Conservation (phyloP, 2,113 vertebrate species). For the Australoheros scitulus region DNA sequence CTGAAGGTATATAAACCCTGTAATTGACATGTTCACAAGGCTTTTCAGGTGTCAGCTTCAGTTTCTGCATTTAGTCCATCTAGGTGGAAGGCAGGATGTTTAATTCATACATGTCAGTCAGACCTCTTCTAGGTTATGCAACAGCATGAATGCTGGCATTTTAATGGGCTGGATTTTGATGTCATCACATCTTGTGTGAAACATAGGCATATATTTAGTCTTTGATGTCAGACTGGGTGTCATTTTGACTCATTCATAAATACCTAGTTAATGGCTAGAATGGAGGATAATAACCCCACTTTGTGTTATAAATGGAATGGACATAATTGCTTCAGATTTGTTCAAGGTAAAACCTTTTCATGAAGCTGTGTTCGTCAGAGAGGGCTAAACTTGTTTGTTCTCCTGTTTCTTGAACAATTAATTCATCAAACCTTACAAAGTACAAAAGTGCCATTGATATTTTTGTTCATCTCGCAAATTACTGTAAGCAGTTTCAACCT, state of each 20-base stretch:
- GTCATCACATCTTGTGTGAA: slow-evolving; percentile 25
- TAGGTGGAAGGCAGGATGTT: slow-evolving; percentile 32
- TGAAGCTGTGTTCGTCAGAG: neutral
- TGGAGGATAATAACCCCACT: slow-evolving; percentile 35
- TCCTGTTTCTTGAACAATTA: neutral
- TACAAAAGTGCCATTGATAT: neutral
- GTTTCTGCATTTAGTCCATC: slow-evolving; percentile 53
- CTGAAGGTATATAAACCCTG: slow-evolving; percentile 55
- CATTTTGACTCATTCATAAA: slow-evolving; percentile 34
- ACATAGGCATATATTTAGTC: slow-evolving; percentile 17
- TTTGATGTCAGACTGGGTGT: slow-evolving; percentile 12
- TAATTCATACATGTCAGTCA: slow-evolving; percentile 48
- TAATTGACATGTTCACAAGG: slow-evolving; percentile 55
- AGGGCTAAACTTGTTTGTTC: neutral
- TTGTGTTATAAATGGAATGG: slow-evolving; percentile 26
- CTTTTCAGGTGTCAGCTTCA: slow-evolving; percentile 40
- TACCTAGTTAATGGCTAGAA: slow-evolving; percentile 37
- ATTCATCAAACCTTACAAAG: neutral
- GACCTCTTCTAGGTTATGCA: slow-evolving; percentile 23
- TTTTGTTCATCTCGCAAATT: neutral
- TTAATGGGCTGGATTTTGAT: slow-evolving; percentile 40
- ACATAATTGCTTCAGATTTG: slow-evolving; percentile 4
- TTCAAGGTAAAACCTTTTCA: slow-evolving; percentile 41
- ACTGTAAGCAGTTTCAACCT: neutral
- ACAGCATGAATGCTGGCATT: slow-evolving; percentile 21